These are phyloP conservation scores for human (Homo sapiens) DNA, from an alignment of 2,113 vertebrate genomes.

Conservation along the genomic window DNA sequence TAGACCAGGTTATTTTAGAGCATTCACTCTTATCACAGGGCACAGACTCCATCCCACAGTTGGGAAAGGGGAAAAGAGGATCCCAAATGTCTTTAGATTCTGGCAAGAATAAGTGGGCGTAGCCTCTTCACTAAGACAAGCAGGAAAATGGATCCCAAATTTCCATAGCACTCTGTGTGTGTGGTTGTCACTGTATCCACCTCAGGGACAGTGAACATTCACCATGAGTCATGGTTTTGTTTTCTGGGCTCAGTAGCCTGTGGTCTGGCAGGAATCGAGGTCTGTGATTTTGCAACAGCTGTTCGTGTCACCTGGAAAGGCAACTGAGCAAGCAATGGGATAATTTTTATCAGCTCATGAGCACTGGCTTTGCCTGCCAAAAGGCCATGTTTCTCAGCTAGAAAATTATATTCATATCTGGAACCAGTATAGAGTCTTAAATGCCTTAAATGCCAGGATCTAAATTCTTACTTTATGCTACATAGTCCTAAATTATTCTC, in stretches of 20 bases:
- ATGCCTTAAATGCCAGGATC: not conserved
- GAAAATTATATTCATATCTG: conserved; percentile 34
- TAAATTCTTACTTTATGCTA: not conserved
- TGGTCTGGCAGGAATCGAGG: conserved; percentile 46
- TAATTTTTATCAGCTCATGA: conserved; percentile 31
- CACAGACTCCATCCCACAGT: not conserved
- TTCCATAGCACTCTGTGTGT: not conserved
- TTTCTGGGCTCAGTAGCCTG: conserved; percentile 41
- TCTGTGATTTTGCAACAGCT: conserved; percentile 65
- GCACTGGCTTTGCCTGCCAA: conserved; percentile 10
- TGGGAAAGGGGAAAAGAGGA: not conserved
- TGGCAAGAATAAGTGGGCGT: not conserved
- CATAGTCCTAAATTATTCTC: not conserved
- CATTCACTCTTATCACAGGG: not conserved
- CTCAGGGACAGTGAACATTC: not conserved
- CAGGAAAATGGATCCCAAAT: not conserved
- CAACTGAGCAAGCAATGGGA: not conserved
- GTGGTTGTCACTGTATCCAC: not conserved
- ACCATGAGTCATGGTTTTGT: conserved; percentile 56
- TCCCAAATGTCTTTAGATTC: not conserved
- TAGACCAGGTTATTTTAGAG: not conserved
- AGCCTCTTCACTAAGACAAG: not conserved
- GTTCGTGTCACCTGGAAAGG: conserved; percentile 57
- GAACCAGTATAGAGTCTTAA: not conserved
- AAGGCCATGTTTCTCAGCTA: conserved; percentile 38